These are phyloP conservation scores for Magallana gigas DNA, from an alignment of 1,140 invertebrate genomes.

Conservation along the genomic window DNA sequence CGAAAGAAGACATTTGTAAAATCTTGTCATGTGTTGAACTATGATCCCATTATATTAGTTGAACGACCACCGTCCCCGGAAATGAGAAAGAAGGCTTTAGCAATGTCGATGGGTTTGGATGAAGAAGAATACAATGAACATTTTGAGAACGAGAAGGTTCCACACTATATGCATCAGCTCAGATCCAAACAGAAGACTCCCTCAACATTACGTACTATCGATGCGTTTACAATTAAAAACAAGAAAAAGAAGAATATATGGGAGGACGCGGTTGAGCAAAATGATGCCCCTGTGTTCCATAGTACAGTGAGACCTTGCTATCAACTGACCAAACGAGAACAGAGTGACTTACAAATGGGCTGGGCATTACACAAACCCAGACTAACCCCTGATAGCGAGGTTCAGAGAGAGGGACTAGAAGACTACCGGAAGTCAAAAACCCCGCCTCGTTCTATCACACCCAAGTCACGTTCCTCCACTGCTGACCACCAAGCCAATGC, in stretches of 20 bases:
- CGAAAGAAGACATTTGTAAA: slow-evolving; percentile 67
- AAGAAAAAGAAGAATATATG: slow-evolving; percentile 72
- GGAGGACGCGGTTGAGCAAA: slow-evolving; percentile 64
- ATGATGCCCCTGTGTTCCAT: slow-evolving; percentile 61
- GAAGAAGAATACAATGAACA: slow-evolving; percentile 46
- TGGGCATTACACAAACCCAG: slow-evolving; percentile 68
- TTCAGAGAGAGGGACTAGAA: slow-evolving; percentile 37
- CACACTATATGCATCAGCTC: slow-evolving; percentile 68
- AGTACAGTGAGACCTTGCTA: slow-evolving; percentile 67
- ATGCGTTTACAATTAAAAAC: slow-evolving; percentile 68
- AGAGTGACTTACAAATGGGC: slow-evolving; percentile 63
- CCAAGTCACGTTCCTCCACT: slow-evolving; percentile 25
- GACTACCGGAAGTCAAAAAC: slow-evolving; percentile 17
- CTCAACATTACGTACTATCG: slow-evolving; percentile 71
- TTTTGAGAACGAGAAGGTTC: slow-evolving; percentile 61
- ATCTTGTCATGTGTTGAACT: slow-evolving; percentile 64
- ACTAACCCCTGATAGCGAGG: slow-evolving; percentile 45
- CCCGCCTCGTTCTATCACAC: slow-evolving; percentile 36
- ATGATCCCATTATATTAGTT: slow-evolving; percentile 71
- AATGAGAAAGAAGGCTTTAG: slow-evolving; percentile 51
- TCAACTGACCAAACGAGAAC: slow-evolving; percentile 64
- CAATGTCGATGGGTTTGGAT: slow-evolving; percentile 45
- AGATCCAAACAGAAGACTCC: slow-evolving; percentile 66
- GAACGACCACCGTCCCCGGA: slow-evolving; percentile 66
- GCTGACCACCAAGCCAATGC: background rate